A percentile compares a stretch with the other conserved stretches of the same genome.
Conservation (phyloP, 2,113 vertebrate genomes). For the Gracilinanus agilis region DNA sequence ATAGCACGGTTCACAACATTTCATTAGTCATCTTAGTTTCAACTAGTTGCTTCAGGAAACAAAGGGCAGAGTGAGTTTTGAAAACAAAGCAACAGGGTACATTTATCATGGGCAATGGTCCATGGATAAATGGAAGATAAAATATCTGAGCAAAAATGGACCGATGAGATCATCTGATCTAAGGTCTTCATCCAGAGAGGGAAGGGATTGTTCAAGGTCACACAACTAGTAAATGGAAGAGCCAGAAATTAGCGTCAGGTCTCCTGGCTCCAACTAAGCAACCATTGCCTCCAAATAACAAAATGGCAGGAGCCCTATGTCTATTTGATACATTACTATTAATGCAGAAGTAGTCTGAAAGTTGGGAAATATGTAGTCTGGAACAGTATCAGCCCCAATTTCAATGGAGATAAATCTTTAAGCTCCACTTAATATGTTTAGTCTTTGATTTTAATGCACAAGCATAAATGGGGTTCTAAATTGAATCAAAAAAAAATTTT, state of each 20-base stretch:
- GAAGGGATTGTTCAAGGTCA: not conserved
- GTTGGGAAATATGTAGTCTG: not conserved
- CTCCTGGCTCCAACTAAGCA: not conserved
- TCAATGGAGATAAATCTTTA: conserved; percentile 9
- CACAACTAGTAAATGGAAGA: not conserved
- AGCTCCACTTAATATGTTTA: conserved; percentile 25
- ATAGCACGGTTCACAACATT: conserved; percentile 9
- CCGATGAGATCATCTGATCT: not conserved
- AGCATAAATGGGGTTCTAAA: not conserved
- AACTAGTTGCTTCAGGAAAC: conserved; percentile 28
- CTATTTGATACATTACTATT: not conserved
- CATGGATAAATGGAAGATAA: not conserved
- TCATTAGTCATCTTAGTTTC: conserved; percentile 22
- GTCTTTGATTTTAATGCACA: conserved; percentile 41
- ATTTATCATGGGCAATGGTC: not conserved
- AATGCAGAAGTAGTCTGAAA: not conserved
- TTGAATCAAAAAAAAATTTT: no score
- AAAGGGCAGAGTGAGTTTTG: conserved; percentile 2
- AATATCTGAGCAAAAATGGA: not conserved
- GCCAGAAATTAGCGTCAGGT: not conserved
- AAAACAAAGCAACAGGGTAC: not conserved
- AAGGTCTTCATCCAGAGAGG: not conserved
- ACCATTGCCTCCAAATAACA: not conserved
- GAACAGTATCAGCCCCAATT: not conserved
- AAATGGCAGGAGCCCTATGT: not conserved